These are phyloP conservation scores for Catocala fraxini DNA, from an alignment of 2,888 invertebrate genomes.

Conservation along the genomic window DNA sequence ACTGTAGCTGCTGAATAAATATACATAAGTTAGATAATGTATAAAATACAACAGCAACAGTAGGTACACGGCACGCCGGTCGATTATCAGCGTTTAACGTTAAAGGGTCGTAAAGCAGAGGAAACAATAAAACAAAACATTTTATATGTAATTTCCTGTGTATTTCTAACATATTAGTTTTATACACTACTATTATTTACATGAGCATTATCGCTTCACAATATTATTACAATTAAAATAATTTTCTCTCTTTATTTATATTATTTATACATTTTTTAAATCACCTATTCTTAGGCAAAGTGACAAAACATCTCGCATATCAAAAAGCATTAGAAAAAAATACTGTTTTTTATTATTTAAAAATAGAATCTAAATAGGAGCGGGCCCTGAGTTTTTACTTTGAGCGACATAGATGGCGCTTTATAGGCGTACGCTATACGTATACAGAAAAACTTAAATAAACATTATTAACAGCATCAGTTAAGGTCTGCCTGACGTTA, in stretches of 20 bases:
- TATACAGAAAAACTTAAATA: conserved; percentile 21
- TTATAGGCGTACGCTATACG: conserved; percentile 33
- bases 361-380: conserved; percentile 55
- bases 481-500: conserved; percentile 22
- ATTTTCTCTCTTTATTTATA: conserved; percentile 83
- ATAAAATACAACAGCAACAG: not conserved
- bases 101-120: conserved; percentile 29
- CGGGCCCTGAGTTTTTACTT: conserved; percentile 50
- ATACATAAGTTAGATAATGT: not conserved
- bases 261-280: conserved; percentile 80
- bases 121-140: conserved; percentile 51
- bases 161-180: conserved; percentile 86
- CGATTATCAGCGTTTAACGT: not conserved
- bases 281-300: conserved; percentile 79
- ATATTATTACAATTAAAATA: conserved; percentile 85
- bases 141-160: conserved; percentile 71
- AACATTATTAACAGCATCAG: conserved; percentile 26
- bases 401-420: conserved; percentile 45
- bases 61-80: no score
- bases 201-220: conserved; percentile 86
- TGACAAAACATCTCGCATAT: conserved; percentile 73
- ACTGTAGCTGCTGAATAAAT: no score
- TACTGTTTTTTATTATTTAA: conserved; percentile 53
- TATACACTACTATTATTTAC: conserved; percentile 86
- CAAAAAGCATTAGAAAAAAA: conserved; percentile 58